Base-by-base conservation (phyloP, 2,888 invertebrate genomes). In the Cheilosia pagana region DNA sequence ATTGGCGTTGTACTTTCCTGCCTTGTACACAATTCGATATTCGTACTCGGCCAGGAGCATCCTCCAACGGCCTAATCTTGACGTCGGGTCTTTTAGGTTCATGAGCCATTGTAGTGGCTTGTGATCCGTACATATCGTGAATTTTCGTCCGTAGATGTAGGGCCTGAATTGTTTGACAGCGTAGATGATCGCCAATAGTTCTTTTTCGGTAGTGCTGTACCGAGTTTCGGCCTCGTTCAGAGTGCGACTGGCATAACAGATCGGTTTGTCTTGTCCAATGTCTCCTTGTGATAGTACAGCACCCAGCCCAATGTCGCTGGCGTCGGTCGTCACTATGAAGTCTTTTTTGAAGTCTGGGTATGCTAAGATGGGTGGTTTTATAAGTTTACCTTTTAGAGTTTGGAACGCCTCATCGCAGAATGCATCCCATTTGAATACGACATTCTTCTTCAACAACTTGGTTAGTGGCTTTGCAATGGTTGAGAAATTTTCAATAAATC, bases 301-400 rank as follows among this genome's bases (percentile, higher is more conserved):
- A 7, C 43, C 60, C 1, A 60, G 7, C 1, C 21, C 23, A 25
- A 43, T 5, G 10, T 60, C 41, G 3, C 23, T n/a, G 6, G 60
- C 59, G 12, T 59, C 41, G 4, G 57, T 57, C 12, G 57, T 57
- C 2, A 57, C 19, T 10, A 39, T 39, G 19, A 39, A 57, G 8
- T n/a, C 19, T 21, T 39, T 12, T 1, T 1, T 12, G 2, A 57
- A 57, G 10, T 57, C 21, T 4, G 57, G 39, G 41, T 59, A 59
- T 14, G 14, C n/a, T 43, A 43, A n/a, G 14, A 43, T 14, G 8
- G n/a, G 43, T 4, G 43, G n/a, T 5, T 43, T n/a, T 14, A 43
- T 43, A 6, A 43, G 16, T n/a, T n/a, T 14, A n/a, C 14, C 5
- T 43, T 43, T 43, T 8, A 35, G 35, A 12, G 35, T 35, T 8